Base-by-base conservation (phyloP, 2,797 vertebrate species). In the Eurystomus glaucurus region DNA sequence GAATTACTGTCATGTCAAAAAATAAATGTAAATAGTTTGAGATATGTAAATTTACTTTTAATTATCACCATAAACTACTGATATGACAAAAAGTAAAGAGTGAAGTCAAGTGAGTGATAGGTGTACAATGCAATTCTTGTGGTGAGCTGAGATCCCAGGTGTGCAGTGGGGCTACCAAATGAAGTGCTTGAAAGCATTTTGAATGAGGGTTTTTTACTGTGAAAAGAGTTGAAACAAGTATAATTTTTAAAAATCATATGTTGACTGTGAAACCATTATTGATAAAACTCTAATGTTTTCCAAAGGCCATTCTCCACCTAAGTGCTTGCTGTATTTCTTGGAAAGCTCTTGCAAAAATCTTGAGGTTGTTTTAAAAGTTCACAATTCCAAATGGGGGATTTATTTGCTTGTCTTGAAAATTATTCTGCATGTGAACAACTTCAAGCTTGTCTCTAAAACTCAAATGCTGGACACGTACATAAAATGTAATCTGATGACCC, bases 11-110 rank as follows among this genome's bases (percentile, higher is more conserved):
- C 50, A 48, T 55, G 31, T 62, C 19, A 88, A 91, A 93, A 72
- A 88, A 64, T 8, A 68, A 76, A 91, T 19, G 8, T 31, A 68
- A 81, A 41, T 39, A 66, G 26, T 28, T 85, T 61, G 33, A 94
- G 78, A 61, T 77, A 65, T 4, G 41, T 35, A 93, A n/a, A 88
- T 88, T 94, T 90, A 54, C 62, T 94, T 90, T 88, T 72, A 91
- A 86, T 92, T 92, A 83, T 37, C 55, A 65, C 85, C 48, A 35
- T 23, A 77, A 69, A 50, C n/a, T 88, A 92, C 70, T 82, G 31
- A 77, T 83, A 10, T 4, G 57, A 81, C 50, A 52, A 37, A 37
- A 37, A 37, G 37, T 37, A 37, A 37, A 37, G 37, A 37, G 37
- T 37, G 37, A 37, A 37, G 37, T 57, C 62, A 83, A 64, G 52